phyloP scores from a whole-genome alignment of 2,113 vertebrate species.

The Daboia siamensis region DNA sequence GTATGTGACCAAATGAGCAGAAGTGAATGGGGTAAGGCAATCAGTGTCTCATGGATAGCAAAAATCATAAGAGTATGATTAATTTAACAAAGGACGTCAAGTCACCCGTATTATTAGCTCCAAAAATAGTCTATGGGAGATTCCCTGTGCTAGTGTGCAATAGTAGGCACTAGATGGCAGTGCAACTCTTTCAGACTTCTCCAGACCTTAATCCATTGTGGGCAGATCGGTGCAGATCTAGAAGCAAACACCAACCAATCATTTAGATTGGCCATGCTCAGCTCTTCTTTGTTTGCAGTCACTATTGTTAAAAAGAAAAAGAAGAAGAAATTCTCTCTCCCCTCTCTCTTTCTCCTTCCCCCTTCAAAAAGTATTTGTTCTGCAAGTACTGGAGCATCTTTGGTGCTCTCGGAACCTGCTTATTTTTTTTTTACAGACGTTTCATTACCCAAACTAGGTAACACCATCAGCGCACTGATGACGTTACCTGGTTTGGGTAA shows the following conservation, averaged over 20 bases:
- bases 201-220: background rate
- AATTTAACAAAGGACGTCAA: background rate
- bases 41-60: background rate
- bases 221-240: background rate
- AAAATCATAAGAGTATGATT: background rate
- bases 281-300: background rate
- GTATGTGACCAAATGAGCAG: background rate
- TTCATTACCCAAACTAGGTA: too few relatives aligned
- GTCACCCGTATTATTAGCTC: background rate
- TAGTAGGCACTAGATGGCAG: background rate
- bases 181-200: background rate
- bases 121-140: background rate
- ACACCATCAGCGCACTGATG: too few relatives aligned
- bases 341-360: background rate
- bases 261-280: background rate
- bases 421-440: too few relatives aligned
- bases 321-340: too few relatives aligned
- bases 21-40: background rate
- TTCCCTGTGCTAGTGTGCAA: background rate
- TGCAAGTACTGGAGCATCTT: background rate
- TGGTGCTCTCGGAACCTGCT: too few relatives aligned
- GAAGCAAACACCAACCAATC: background rate
- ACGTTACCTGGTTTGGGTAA: too few relatives aligned
- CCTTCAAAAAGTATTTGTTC: background rate
- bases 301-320: background rate